Percentiles rank a stretch among this genome's conserved stretches.
phyloP scores from a whole-genome alignment of 2,888 invertebrate genomes.

The Pterostichus madidus region DNA sequence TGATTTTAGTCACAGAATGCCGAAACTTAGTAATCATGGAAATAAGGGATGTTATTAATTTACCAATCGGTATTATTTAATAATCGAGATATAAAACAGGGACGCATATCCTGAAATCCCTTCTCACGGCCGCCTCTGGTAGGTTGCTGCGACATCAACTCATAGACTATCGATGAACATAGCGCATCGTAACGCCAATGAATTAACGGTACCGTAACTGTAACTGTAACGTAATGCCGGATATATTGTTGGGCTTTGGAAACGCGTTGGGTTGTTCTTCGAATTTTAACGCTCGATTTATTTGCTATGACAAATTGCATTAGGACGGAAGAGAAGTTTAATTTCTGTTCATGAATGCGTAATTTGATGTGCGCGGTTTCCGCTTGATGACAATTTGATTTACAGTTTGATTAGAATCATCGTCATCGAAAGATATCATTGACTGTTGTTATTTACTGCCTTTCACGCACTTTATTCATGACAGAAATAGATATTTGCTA shows the following conservation, averaged over 20 bases:
- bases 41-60: too few relatives aligned
- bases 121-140: not conserved
- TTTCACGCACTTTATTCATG: too few relatives aligned
- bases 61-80: too few relatives aligned
- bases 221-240: constrained; percentile 19
- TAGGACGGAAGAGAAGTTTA: constrained; percentile 54
- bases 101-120: too few relatives aligned
- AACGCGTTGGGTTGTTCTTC: constrained; percentile 30
- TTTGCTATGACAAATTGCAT: constrained; percentile 54
- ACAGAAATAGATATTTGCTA: too few relatives aligned
- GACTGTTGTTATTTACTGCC: not conserved
- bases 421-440: not conserved
- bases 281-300: constrained; percentile 56
- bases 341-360: constrained; percentile 54
- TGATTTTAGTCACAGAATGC: too few relatives aligned
- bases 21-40: too few relatives aligned
- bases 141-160: not conserved
- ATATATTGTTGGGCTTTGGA: constrained; percentile 23
- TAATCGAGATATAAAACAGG: too few relatives aligned
- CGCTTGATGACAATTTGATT: constrained; percentile 33
- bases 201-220: constrained; percentile 3
- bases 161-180: constrained; percentile 11
- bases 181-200: not conserved
- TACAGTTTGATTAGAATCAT: not conserved
- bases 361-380: constrained; percentile 46